A percentile compares a stretch with the other conserved stretches of the same genome.
These are phyloP conservation scores for Diorhabda elongata DNA, from an alignment of 1,140 invertebrate species.

Conservation along the genomic window DNA sequence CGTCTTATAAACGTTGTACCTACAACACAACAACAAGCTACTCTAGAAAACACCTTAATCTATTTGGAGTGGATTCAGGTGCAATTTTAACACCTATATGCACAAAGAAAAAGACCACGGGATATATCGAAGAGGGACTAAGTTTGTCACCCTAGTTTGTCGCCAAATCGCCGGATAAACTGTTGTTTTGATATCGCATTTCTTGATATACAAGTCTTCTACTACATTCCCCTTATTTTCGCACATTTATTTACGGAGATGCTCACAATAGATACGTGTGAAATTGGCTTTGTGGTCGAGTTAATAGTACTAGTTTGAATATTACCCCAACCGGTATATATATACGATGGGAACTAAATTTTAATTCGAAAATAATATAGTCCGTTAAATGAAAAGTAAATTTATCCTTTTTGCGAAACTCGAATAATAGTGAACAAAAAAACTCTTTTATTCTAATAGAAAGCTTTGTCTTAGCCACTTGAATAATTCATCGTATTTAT, in stretches of 20 bases:
- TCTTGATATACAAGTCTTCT: slow-evolving; percentile 14
- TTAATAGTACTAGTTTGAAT: slow-evolving; percentile 11
- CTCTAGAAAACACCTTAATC: slow-evolving; percentile 18
- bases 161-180: slow-evolving; percentile 18
- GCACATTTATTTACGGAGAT: slow-evolving; percentile 15
- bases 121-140: background rate
- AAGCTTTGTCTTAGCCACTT: no score
- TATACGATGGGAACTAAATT: slow-evolving; percentile 8
- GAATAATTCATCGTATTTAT: no score
- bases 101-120: slow-evolving; percentile 15
- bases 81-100: slow-evolving; percentile 21
- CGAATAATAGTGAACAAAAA: no score
- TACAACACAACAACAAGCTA: slow-evolving; percentile 11
- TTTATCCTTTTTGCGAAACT: no score
- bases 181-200: slow-evolving; percentile 17
- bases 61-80: slow-evolving; percentile 21
- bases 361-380: background rate
- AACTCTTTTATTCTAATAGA: no score
- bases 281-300: slow-evolving; percentile 20
- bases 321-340: background rate
- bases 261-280: slow-evolving; percentile 18
- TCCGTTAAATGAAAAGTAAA: background rate
- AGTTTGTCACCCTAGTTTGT: slow-evolving; percentile 16
- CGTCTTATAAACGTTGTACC: slow-evolving; percentile 15
- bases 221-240: slow-evolving; percentile 10